phyloP scores from a whole-genome alignment of 2,888 invertebrate species.

The Scrobipalpa atriplicella region DNA sequence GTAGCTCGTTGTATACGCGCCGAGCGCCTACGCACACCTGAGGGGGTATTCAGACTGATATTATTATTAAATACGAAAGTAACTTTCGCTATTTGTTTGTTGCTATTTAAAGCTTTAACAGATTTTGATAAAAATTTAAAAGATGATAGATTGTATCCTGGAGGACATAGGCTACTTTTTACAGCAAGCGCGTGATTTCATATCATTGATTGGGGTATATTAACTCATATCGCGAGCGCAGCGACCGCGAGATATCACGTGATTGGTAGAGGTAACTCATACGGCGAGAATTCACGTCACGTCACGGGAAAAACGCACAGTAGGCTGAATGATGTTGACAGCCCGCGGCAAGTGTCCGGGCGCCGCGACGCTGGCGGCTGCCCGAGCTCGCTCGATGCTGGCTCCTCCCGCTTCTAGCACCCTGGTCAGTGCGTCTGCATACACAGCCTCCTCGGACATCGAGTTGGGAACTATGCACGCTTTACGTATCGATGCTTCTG shows the following conservation, averaged over 20 bases:
- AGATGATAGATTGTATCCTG: no score
- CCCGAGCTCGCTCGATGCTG: constrained; percentile 54
- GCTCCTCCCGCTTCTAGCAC: constrained; percentile 65
- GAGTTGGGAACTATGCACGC: constrained; percentile 48
- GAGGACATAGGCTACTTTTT: no score
- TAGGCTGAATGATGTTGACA: constrained; percentile 51
- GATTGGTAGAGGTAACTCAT: no score
- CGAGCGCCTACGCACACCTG: constrained; percentile 60
- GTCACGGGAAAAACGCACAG: constrained; percentile 46
- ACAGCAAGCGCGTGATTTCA: no score
- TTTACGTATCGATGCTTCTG: constrained; percentile 53
- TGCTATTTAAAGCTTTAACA: no score
- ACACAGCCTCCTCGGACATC: constrained; percentile 53
- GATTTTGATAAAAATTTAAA: no score
- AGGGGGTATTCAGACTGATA: constrained; percentile 25
- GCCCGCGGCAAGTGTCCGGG: constrained; percentile 42
- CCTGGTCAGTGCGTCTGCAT: constrained; percentile 67
- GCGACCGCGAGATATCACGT: no score
- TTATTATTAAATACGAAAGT: no score
- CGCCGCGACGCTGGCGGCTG: constrained; percentile 34
- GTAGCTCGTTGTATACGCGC: constrained; percentile 51
- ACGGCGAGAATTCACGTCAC: no score
- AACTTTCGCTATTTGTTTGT: no score
- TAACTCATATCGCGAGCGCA: no score
- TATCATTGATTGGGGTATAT: no score